Conservation (phyloP, 2,888 invertebrate genomes). For the Dorcus hopei region DNA sequence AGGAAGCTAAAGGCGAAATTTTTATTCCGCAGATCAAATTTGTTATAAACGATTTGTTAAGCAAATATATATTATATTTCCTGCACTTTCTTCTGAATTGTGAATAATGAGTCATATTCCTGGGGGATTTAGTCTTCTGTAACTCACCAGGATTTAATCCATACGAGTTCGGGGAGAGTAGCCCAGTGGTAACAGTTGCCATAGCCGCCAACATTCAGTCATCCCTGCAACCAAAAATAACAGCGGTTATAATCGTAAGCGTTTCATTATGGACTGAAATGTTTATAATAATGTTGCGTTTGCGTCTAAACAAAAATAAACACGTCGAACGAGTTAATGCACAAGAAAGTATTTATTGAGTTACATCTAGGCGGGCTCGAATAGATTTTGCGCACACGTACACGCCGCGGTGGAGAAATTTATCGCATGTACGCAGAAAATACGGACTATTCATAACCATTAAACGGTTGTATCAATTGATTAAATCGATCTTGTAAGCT, state of each 20-base stretch:
- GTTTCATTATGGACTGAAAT: no score
- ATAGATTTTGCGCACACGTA: no score
- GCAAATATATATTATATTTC: no score
- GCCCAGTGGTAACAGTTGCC: constrained; percentile 50
- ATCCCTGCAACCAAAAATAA: constrained; percentile 39
- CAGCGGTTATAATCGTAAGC: not conserved
- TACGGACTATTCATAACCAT: constrained; percentile 8
- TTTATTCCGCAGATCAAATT: no score
- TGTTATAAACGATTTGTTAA: no score
- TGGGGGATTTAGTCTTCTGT: no score
- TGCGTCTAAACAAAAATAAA: not conserved
- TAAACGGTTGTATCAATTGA: constrained; percentile 23
- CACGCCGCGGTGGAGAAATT: constrained; percentile 7
- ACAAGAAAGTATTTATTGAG: not conserved
- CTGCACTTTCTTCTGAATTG: no score
- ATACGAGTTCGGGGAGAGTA: constrained; percentile 49
- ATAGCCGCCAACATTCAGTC: constrained; percentile 47
- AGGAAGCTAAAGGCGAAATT: no score
- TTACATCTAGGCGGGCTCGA: not conserved
- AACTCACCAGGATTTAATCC: constrained; percentile 45
- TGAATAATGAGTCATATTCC: no score
- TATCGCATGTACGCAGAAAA: constrained; percentile 4
- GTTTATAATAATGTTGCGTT: no score
- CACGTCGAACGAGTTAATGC: not conserved
- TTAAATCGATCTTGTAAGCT: constrained; percentile 23